These are phyloP conservation scores for Penaeus japonicus DNA, from an alignment of 1,140 invertebrate species.

Conservation along the genomic window DNA sequence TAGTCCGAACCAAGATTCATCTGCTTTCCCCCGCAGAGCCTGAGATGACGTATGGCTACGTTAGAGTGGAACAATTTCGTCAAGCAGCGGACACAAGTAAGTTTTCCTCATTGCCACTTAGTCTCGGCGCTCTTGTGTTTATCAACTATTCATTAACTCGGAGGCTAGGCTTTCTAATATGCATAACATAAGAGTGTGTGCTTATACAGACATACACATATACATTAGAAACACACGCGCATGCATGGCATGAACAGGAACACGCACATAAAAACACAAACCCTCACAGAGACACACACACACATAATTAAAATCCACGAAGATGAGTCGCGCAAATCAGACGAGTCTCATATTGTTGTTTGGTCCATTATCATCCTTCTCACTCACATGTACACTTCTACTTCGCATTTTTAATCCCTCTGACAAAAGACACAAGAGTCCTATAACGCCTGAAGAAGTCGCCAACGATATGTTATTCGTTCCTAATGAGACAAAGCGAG, in stretches of 20 bases:
- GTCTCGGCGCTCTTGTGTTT: background rate
- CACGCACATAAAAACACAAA: background rate
- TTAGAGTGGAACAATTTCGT: slow-evolving; percentile 39
- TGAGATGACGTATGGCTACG: slow-evolving; percentile 43
- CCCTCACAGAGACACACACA: background rate
- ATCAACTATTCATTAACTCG: too few relatives aligned
- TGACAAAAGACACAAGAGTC: too few relatives aligned
- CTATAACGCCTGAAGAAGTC: too few relatives aligned
- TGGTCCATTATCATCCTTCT: too few relatives aligned
- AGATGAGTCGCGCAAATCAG: too few relatives aligned
- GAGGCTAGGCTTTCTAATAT: background rate
- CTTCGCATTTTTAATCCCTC: too few relatives aligned
- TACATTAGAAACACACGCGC: too few relatives aligned
- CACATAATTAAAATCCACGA: background rate
- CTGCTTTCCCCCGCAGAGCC: slow-evolving; percentile 24
- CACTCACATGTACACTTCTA: too few relatives aligned
- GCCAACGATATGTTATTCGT: too few relatives aligned
- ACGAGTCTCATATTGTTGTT: too few relatives aligned
- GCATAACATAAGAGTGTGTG: background rate
- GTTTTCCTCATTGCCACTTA: background rate
- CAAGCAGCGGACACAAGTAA: slow-evolving; percentile 36
- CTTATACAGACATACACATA: background rate
- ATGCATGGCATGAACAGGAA: background rate
- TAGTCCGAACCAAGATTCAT: background rate
- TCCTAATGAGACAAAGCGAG: too few relatives aligned